A percentile compares a stretch with the other conserved stretches of the same genome.
phyloP scores from a whole-genome alignment of 2,888 invertebrate genomes.

The Chrysodeixis includens region DNA sequence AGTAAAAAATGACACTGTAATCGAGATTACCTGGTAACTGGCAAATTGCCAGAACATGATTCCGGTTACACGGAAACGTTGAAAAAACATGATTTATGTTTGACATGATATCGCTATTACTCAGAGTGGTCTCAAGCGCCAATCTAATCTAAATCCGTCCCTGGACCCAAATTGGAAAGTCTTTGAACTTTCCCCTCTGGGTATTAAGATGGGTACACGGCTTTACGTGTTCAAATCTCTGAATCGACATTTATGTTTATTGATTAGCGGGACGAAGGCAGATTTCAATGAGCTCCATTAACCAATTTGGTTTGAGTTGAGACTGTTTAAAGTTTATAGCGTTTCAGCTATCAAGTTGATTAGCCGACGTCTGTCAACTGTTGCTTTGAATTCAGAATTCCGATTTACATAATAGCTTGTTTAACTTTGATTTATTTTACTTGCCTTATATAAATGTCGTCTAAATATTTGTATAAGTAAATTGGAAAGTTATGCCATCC shows the following conservation, averaged over 20 bases:
- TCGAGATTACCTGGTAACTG: slow-evolving; percentile 31
- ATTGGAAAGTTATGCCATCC: background rate
- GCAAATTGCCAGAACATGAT: slow-evolving; percentile 31
- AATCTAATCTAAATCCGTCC: slow-evolving; percentile 61
- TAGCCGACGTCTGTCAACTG: slow-evolving; percentile 64
- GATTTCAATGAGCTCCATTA: slow-evolving; percentile 86
- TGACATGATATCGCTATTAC: slow-evolving; percentile 47
- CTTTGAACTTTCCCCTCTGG: slow-evolving; percentile 82
- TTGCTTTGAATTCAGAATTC: slow-evolving; percentile 52
- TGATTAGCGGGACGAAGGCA: slow-evolving; percentile 80
- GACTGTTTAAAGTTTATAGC: slow-evolving; percentile 78
- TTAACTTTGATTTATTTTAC: slow-evolving; percentile 2
- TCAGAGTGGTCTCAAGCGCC: slow-evolving; percentile 25
- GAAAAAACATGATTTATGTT: slow-evolving; percentile 51
- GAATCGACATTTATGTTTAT: slow-evolving; percentile 86
- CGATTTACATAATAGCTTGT: slow-evolving; percentile 36
- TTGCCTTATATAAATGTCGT: background rate
- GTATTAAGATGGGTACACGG: slow-evolving; percentile 73
- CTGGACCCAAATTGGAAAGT: slow-evolving; percentile 76
- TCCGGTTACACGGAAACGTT: slow-evolving; percentile 11
- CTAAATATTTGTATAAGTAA: background rate
- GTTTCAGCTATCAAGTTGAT: slow-evolving; percentile 74
- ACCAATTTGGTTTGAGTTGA: slow-evolving; percentile 82
- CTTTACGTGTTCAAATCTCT: slow-evolving; percentile 79
- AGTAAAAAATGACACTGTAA: slow-evolving; percentile 19